Evolutionary conservation across 2,888 invertebrate species (phyloP).

Genomic region (Erebia epiphron): DNA sequence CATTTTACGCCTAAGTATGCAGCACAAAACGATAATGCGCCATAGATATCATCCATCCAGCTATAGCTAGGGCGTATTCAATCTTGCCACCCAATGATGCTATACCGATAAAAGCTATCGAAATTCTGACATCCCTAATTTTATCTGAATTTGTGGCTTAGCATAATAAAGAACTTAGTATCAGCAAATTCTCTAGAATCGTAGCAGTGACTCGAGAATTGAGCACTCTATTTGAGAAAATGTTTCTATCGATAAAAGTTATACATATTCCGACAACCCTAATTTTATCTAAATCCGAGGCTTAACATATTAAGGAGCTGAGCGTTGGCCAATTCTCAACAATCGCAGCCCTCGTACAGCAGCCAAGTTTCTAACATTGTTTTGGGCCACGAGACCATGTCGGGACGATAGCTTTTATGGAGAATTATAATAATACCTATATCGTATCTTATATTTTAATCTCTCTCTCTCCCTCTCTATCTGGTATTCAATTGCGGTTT

Average conservation of each 20-base stretch:
- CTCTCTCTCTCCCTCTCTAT: not conserved
- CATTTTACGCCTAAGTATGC: too few relatives aligned
- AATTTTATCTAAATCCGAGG: constrained; percentile 47
- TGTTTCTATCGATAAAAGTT: constrained; percentile 10
- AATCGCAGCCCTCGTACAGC: constrained; percentile 49
- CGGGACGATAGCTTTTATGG: not conserved
- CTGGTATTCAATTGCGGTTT: too few relatives aligned
- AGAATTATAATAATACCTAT: not conserved
- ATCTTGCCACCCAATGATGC: too few relatives aligned
- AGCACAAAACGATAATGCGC: too few relatives aligned
- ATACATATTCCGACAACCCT: constrained; percentile 43
- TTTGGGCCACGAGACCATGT: constrained; percentile 32
- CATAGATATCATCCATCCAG: too few relatives aligned
- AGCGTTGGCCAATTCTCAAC: constrained; percentile 58
- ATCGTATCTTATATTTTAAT: not conserved
- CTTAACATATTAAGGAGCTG: constrained; percentile 57
- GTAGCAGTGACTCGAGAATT: too few relatives aligned
- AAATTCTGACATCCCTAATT: constrained; percentile 42
- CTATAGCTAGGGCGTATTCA: too few relatives aligned
- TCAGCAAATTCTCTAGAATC: constrained; percentile 61
- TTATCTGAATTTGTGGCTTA: constrained; percentile 51
- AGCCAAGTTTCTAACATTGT: constrained; percentile 63
- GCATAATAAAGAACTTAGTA: constrained; percentile 52
- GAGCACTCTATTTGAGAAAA: not conserved
- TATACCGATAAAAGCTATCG: constrained; percentile 24